Base-by-base conservation (phyloP, 2,888 invertebrate species). In the Pandemis cinnamomeana region DNA sequence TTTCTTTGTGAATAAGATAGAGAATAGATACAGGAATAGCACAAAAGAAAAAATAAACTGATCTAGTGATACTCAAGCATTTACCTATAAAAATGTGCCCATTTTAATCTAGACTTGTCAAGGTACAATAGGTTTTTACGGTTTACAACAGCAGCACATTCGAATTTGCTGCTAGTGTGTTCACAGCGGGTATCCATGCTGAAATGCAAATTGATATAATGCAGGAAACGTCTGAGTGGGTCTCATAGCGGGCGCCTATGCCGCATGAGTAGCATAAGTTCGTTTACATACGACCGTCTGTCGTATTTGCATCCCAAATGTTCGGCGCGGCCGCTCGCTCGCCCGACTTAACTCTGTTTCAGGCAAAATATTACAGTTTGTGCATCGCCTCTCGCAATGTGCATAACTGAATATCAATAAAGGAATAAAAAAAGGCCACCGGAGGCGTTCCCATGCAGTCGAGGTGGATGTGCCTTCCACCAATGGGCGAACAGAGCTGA, bases 151-250 rank as follows among this genome's bases (percentile, higher is more conserved):
- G 61, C 70, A n/a, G 62, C 27, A 62, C n/a, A 20, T 10, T 7
- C 20, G 27, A 64, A 63, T 46, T 63, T 62, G 36, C 20, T n/a
- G 15, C 13, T 60, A 71, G 66, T 41, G 48, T 75, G 64, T 76
- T 78, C 77, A 75, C 72, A 70, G 76, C 78, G 79, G 77, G 75
- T 83, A 82, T 82, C 83, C 84, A 88, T 88, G 86, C 89, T 92
- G 92, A 92, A 93, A 93, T 93, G 92, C 93, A 93, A 93, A 93
- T 93, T 91, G 89, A 90, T 92, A 92, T 93, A 93, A 93, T 91
- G 93, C 93, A 93, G 93, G 93, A 93, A 93, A 91, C 93, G 93
- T 93, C 93, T 93, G 93, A 93, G 93, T 92, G 92, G 92, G 87
- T 89, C 93, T 93, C 92, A 91, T 92, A 92, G 90, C 92, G 89